These are phyloP conservation scores for Amiota communis DNA, from an alignment of 2,888 invertebrate species.

Conservation along the genomic window DNA sequence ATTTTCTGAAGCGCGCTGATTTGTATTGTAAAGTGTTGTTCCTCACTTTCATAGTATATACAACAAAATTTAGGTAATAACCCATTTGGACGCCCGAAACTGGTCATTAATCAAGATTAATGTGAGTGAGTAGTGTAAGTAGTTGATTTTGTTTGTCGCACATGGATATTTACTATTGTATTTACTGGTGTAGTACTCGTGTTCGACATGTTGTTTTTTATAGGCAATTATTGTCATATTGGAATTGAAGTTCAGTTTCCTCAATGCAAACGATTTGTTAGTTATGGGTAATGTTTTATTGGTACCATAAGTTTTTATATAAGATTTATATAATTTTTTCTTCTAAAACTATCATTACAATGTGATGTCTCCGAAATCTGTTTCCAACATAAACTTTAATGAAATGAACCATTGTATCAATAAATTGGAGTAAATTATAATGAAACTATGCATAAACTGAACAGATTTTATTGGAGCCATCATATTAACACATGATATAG, in stretches of 20 bases:
- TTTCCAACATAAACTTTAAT: too few species aligned
- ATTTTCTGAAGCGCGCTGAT: neutral
- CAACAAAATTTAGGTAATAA: neutral
- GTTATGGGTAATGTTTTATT: neutral
- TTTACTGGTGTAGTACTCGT: slow-evolving; percentile 6
- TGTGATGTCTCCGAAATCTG: too few species aligned
- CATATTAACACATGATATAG: too few species aligned
- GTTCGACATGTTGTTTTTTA: slow-evolving; percentile 32
- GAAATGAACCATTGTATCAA: too few species aligned
- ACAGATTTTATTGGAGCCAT: too few species aligned
- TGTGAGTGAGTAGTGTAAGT: slow-evolving; percentile 51
- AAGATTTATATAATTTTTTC: neutral
- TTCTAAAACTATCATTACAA: too few species aligned
- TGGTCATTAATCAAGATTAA: slow-evolving; percentile 59
- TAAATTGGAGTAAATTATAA: too few species aligned
- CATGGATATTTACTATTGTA: slow-evolving; percentile 30
- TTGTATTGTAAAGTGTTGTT: neutral
- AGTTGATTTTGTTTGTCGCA: slow-evolving; percentile 47
- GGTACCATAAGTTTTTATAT: neutral
- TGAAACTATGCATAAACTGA: too few species aligned
- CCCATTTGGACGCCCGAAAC: slow-evolving; percentile 15
- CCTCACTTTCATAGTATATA: neutral
- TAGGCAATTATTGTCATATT: slow-evolving; percentile 39
- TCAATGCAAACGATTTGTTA: neutral
- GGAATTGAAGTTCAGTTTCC: neutral